Base-by-base conservation (phyloP, 2,113 vertebrate genomes). In the Brachyhypopomus occidentalis region DNA sequence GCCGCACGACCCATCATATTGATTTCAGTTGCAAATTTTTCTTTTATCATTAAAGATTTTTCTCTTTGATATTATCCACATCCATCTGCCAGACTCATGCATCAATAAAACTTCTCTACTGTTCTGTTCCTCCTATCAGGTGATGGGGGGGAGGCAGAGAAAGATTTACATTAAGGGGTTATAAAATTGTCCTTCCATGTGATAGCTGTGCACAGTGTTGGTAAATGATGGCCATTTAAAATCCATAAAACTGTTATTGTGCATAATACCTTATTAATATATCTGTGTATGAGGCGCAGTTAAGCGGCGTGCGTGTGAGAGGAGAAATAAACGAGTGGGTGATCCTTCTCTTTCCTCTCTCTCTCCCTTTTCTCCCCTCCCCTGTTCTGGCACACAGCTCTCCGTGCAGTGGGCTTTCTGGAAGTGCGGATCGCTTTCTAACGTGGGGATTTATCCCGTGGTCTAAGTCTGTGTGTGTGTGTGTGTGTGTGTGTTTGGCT, bases 171-270 rank as follows among this genome's bases (percentile, higher is more conserved):
- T 92, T 89, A 90, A 89, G 88, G 83, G 81, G 84, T 84, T 87
- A 92, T 90, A 91, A 90, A 90, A 91, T 86, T 86, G 81, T 84
- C 86, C 89, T 89, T 92, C 87, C 88, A 85, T 85, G 87, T 89
- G 90, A 90, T 90, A 88, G 86, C 87, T 85, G 85, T 80, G 81
- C 87, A 86, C 86, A 85, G 78, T 90, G 87, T 92, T 90, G 66
- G 83, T 91, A 91, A 92, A 92, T 89, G 87, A 92, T 89, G 86
- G 85, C 89, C 87, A 90, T 91, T 92, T 93, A 91, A 93, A 90
- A 92, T 90, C 90, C 91, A 92, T 92, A 92, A 92, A 93, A 88
- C 83, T 87, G 90, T 92, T 92, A 91, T 92, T 92, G 88, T 91
- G 89, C 89, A 90, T 88, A 92, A 91, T 91, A 88, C 88, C 84